Conservation (phyloP, 2,113 vertebrate species). For the Myodes glareolus region DNA sequence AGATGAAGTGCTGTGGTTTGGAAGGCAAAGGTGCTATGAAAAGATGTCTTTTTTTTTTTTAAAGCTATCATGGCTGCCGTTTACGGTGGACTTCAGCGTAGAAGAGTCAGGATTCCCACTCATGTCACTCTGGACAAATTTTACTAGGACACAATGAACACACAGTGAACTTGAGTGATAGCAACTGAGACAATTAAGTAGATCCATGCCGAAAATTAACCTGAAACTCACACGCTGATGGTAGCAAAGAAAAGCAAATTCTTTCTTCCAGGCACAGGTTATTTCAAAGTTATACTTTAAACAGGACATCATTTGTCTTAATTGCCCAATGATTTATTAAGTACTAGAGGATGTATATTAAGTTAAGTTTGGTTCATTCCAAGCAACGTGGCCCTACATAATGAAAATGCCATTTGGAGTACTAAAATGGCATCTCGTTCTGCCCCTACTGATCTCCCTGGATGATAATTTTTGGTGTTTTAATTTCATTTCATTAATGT, state of each 20-base stretch:
- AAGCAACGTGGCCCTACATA: background rate
- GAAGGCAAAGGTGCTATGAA: background rate
- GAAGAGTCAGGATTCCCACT: background rate
- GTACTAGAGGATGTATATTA: background rate
- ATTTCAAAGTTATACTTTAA: constrained; percentile 43
- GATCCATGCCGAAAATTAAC: too few species aligned
- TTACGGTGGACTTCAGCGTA: background rate
- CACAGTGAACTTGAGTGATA: too few species aligned
- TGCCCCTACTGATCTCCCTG: background rate
- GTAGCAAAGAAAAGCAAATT: background rate
- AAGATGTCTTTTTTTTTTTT: background rate
- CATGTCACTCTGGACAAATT: background rate
- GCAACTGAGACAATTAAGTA: too few species aligned
- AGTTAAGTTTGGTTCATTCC: background rate
- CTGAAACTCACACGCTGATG: background rate
- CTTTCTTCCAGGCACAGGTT: background rate
- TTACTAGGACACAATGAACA: too few species aligned
- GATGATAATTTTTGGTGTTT: background rate
- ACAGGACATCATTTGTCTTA: background rate
- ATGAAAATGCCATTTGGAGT: background rate
- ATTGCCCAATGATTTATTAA: background rate
- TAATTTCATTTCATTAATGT: background rate
- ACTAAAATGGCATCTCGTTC: background rate
- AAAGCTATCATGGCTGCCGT: background rate
- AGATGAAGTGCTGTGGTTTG: background rate